phyloP scores from a whole-genome alignment of 2,113 vertebrate species.

The Mormoops blainvillei region DNA sequence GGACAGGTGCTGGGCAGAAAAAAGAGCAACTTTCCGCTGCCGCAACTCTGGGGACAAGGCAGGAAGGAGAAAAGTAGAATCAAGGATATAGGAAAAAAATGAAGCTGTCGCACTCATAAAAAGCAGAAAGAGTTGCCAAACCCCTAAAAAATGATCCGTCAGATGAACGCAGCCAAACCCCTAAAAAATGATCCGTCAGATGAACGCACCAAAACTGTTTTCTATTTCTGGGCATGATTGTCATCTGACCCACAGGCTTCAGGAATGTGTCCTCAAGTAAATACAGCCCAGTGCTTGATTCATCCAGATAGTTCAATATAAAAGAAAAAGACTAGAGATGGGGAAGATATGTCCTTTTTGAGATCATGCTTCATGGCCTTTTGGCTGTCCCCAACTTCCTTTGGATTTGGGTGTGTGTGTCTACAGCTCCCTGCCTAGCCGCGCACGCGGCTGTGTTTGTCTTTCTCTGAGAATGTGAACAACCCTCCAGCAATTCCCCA shows the following conservation, averaged over 20 bases:
- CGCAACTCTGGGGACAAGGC: background rate
- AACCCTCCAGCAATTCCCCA: background rate
- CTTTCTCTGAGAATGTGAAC: background rate
- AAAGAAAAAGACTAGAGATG: background rate
- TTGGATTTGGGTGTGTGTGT: background rate
- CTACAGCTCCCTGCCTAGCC: background rate
- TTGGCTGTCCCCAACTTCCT: slow-evolving; percentile 36
- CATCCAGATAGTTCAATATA: background rate
- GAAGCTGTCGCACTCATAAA: background rate
- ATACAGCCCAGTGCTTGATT: background rate
- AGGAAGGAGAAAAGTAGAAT: background rate
- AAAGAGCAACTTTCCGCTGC: background rate
- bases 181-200: background rate
- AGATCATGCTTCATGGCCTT: background rate
- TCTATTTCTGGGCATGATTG: background rate
- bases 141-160: background rate
- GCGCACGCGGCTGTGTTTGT: background rate
- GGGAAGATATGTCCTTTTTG: background rate
- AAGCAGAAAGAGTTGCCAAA: background rate
- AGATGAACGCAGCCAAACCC: background rate
- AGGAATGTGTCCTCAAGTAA: background rate
- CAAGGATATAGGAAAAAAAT: background rate
- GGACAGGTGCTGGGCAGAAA: background rate
- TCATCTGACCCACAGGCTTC: background rate
- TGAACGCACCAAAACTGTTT: background rate